phyloP scores from a whole-genome alignment of 2,113 vertebrate species.

The Mystacornis crossleyi region DNA sequence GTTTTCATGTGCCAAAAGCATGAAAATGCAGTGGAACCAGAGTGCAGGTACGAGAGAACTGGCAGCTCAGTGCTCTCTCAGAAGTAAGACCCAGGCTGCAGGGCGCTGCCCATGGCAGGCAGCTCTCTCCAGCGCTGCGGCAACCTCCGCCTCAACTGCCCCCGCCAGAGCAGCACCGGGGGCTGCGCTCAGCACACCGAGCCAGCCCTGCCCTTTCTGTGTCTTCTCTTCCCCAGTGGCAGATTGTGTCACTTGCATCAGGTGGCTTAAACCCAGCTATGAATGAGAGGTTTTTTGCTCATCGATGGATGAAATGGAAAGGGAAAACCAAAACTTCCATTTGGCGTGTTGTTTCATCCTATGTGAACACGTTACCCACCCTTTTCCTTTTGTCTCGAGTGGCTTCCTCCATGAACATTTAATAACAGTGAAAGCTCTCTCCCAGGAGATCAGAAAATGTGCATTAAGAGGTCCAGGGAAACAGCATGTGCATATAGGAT shows the following conservation, averaged over 20 bases:
- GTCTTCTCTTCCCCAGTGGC: background rate
- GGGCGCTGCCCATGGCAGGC: rapidly evolving
- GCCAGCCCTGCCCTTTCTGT: background rate
- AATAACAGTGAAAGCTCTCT: background rate
- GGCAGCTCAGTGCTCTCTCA: background rate
- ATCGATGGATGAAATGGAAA: background rate
- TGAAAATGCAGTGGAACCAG: background rate
- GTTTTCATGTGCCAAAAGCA: background rate
- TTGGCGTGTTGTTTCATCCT: background rate
- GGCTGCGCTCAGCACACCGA: rapidly evolving
- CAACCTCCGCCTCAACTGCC: background rate
- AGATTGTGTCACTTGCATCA: background rate
- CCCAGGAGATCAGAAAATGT: background rate
- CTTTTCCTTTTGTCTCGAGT: background rate
- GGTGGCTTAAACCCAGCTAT: background rate
- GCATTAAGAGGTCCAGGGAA: background rate
- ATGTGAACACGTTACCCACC: background rate
- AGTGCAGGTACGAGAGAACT: background rate
- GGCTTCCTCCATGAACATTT: background rate
- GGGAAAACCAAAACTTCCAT: background rate
- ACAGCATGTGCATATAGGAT: background rate
- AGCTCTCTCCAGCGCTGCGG: background rate
- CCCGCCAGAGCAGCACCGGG: rapidly evolving
- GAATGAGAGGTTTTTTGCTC: background rate
- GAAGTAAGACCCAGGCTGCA: background rate